A percentile compares a stretch with the other conserved stretches of the same genome.
phyloP scores from a whole-genome alignment of 2,888 invertebrate species.

The Bellardia bayeri region DNA sequence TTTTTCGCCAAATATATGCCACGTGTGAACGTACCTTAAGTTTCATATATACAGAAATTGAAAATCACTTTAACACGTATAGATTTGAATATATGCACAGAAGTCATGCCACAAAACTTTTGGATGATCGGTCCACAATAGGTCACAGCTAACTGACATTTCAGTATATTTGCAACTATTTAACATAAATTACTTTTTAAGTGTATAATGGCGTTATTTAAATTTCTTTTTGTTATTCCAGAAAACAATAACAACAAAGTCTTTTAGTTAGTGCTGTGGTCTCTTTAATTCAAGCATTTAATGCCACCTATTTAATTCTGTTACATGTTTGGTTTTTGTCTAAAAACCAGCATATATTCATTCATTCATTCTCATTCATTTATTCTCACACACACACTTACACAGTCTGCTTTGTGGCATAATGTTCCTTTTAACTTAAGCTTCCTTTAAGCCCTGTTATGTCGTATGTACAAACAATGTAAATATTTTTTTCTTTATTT shows the following conservation, averaged over 20 bases:
- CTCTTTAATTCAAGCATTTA: constrained; percentile 53
- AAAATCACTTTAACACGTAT: no score
- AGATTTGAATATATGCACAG: no score
- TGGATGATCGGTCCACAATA: no score
- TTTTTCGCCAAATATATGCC: no score
- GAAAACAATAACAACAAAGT: constrained; percentile 16
- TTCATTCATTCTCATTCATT: not conserved
- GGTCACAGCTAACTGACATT: not conserved
- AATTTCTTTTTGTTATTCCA: not conserved
- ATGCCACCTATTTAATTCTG: constrained; percentile 71
- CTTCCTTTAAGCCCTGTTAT: constrained; percentile 62
- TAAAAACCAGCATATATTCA: not conserved
- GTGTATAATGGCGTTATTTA: not conserved
- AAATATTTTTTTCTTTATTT: not conserved
- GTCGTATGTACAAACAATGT: not conserved
- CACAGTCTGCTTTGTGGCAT: constrained; percentile 16
- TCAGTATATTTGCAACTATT: not conserved
- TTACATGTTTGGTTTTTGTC: constrained; percentile 58
- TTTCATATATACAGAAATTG: no score
- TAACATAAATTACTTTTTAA: not conserved
- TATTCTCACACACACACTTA: not conserved
- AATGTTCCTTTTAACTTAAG: constrained; percentile 61
- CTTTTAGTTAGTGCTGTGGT: constrained; percentile 50
- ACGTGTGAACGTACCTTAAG: no score
- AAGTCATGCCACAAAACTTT: no score